phyloP scores from a whole-genome alignment of 2,888 invertebrate genomes.

The Melolontha melolontha region DNA sequence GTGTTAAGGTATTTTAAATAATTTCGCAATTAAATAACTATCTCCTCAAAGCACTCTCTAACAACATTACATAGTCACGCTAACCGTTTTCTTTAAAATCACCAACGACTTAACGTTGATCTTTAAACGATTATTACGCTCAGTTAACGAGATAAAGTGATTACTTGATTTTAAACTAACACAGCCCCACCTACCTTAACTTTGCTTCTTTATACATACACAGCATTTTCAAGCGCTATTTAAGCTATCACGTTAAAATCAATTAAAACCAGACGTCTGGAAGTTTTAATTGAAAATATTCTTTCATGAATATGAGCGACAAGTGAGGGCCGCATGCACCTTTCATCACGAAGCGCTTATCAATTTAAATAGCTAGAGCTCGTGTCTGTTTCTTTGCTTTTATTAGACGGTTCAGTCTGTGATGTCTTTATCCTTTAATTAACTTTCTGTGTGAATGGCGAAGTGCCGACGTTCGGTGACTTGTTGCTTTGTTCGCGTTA shows the following conservation, averaged over 20 bases:
- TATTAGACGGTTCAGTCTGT: constrained; percentile 5
- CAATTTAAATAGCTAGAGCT: constrained; percentile 1
- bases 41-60: no score
- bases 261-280: not conserved
- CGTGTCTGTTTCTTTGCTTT: constrained; percentile 1
- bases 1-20: no score
- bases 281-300: constrained; percentile 14
- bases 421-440: constrained; percentile 22
- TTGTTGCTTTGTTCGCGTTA: constrained; percentile 20
- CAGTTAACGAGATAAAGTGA: constrained; percentile 15
- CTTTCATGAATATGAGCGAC: constrained; percentile 2
- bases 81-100: no score
- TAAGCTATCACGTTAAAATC: no score
- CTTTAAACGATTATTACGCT: constrained; percentile 8
- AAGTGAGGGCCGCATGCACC: no score
- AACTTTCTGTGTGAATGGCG: constrained; percentile 8
- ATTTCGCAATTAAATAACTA: no score
- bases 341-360: no score
- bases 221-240: no score
- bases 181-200: not conserved
- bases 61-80: no score
- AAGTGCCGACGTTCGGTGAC: not conserved
- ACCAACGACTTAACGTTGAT: not conserved
- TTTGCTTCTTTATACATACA: no score
- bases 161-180: constrained; percentile 22